phyloP scores from a whole-genome alignment of 2,113 vertebrate genomes.

The Passer montanus region DNA sequence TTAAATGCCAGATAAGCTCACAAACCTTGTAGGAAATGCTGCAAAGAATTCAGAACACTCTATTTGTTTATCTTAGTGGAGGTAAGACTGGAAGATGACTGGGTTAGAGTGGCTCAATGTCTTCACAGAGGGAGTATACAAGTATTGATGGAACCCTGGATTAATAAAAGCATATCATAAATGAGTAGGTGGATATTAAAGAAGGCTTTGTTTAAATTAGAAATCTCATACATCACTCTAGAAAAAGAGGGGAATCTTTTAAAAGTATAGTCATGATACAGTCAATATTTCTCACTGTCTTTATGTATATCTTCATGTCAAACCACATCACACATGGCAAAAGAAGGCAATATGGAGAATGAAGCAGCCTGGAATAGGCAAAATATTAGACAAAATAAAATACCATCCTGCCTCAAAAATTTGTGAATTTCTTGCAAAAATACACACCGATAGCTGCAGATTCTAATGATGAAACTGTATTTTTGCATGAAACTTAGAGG shows the following conservation, averaged over 20 bases:
- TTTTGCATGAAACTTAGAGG: not conserved
- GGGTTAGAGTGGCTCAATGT: not conserved
- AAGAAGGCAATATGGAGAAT: not conserved
- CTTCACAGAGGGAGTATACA: not conserved
- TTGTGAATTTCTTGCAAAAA: not conserved
- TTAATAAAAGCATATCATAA: not conserved
- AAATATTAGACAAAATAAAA: not conserved
- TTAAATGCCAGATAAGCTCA: not conserved
- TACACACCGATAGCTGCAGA: accelerated
- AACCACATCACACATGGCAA: accelerated
- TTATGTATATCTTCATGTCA: not conserved
- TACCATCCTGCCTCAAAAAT: not conserved
- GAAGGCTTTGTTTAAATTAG: not conserved
- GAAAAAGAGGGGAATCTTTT: not conserved
- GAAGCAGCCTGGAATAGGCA: not conserved
- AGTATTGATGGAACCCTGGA: not conserved
- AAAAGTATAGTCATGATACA: not conserved
- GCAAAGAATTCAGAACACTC: not conserved
- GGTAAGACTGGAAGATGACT: not conserved
- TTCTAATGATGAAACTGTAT: not conserved
- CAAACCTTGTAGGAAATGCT: not conserved
- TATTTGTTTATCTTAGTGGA: not conserved
- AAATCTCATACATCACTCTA: not conserved
- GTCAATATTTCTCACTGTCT: not conserved
- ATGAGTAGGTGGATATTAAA: not conserved